Evolutionary conservation across 2,888 invertebrate species (phyloP).

Genomic region (Horisme vitalbata): DNA sequence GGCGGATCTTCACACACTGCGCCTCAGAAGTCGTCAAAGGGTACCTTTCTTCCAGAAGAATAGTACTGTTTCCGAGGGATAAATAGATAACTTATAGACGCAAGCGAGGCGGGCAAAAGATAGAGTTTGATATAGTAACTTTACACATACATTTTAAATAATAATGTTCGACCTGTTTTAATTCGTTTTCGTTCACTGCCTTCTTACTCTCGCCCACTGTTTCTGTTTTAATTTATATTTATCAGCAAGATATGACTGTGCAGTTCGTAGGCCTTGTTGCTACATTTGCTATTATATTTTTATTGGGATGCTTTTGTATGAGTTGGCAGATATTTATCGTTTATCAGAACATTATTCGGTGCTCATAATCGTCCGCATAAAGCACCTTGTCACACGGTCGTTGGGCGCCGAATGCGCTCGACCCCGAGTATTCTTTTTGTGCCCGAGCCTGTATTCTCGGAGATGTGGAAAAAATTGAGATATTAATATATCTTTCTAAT

Average conservation of each 20-base stretch:
- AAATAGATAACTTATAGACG: too few species aligned
- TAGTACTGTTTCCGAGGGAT: too few species aligned
- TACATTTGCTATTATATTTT: slow-evolving; percentile 82
- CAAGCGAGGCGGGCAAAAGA: too few species aligned
- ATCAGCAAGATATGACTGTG: slow-evolving; percentile 76
- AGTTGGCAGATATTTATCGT: slow-evolving; percentile 83
- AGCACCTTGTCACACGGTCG: slow-evolving; percentile 83
- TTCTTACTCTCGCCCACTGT: slow-evolving; percentile 51
- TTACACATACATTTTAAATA: too few species aligned
- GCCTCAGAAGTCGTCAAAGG: slow-evolving; percentile 42
- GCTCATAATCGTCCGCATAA: slow-evolving; percentile 81
- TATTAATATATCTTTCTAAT: slow-evolving; percentile 83
- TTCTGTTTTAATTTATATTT: slow-evolving; percentile 74
- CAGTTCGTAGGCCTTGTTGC: slow-evolving; percentile 77
- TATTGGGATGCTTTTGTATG: slow-evolving; percentile 82
- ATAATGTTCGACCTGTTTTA: slow-evolving; percentile 56
- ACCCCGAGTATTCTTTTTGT: slow-evolving; percentile 78
- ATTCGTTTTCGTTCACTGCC: slow-evolving; percentile 59
- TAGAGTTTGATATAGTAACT: too few species aligned
- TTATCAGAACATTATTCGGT: slow-evolving; percentile 81
- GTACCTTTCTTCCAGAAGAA: too few species aligned
- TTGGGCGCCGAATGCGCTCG: slow-evolving; percentile 78
- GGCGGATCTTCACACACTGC: too few species aligned
- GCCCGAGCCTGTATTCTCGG: slow-evolving; percentile 74
- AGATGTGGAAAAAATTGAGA: slow-evolving; percentile 82